Percentiles rank a stretch among this genome's conserved stretches.
phyloP scores from a whole-genome alignment of 1,140 invertebrate species.

The Campoletis sonorensis region DNA sequence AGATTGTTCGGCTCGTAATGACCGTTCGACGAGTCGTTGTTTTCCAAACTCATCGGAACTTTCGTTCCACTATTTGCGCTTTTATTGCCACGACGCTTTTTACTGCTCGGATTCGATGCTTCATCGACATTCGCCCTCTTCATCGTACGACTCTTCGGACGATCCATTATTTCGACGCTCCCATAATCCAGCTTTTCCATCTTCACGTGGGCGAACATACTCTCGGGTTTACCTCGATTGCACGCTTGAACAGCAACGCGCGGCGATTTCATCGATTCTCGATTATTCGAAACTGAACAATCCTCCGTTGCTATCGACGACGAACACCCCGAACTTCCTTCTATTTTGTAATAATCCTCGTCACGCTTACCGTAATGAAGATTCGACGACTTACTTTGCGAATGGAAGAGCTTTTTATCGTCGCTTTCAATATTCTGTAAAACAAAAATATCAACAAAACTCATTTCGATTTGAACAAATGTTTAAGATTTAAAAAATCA shows the following conservation, averaged over 20 bases:
- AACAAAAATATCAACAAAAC: neutral
- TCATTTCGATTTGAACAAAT: neutral
- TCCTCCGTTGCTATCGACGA: neutral
- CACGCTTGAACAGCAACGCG: neutral
- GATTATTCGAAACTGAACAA: neutral
- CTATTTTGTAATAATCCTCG: conserved; percentile 31
- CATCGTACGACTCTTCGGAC: neutral
- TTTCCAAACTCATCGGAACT: neutral
- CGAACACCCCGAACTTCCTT: conserved; percentile 9
- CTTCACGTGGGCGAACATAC: conserved; percentile 29
- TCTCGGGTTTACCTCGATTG: conserved; percentile 39
- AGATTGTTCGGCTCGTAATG: neutral
- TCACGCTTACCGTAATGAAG: conserved; percentile 8
- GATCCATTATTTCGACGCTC: neutral
- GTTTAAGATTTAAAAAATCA: neutral
- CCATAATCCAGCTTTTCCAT: conserved; percentile 30
- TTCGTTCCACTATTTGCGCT: neutral
- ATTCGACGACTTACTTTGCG: neutral
- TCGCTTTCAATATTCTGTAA: conserved; percentile 16
- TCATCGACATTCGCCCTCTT: conserved; percentile 8
- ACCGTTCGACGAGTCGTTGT: neutral
- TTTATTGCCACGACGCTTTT: conserved; percentile 21
- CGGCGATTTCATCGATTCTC: neutral
- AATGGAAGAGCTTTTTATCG: neutral
- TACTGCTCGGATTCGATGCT: neutral